These are phyloP conservation scores for Drosophila pullipes DNA, from an alignment of 2,888 invertebrate genomes.

Conservation along the genomic window DNA sequence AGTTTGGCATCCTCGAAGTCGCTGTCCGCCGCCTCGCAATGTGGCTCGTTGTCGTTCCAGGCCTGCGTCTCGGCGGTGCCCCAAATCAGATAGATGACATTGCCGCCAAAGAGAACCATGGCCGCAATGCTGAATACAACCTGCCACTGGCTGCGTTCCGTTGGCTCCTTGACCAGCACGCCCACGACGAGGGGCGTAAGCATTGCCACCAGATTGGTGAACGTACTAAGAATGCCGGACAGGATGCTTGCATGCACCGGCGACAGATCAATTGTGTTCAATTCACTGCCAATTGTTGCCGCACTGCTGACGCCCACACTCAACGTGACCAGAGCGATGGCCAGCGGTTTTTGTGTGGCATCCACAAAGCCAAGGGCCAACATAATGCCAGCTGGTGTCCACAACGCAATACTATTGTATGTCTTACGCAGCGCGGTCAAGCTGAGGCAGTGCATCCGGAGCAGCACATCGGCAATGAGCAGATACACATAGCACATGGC, in stretches of 20 bases:
- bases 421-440: slow-evolving; percentile 76
- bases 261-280: slow-evolving; percentile 88
- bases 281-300: slow-evolving; percentile 84
- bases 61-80: slow-evolving; percentile 89
- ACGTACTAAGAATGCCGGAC: slow-evolving; percentile 88
- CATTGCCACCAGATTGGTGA: slow-evolving; percentile 88
- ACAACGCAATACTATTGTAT: slow-evolving; percentile 82
- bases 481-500: slow-evolving; percentile 85
- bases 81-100: slow-evolving; percentile 89
- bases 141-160: slow-evolving; percentile 89
- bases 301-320: slow-evolving; percentile 86
- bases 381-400: slow-evolving; percentile 87
- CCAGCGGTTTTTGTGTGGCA: slow-evolving; percentile 82
- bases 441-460: slow-evolving; percentile 84
- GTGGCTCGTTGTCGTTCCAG: slow-evolving; percentile 87
- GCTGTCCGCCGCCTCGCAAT: slow-evolving; percentile 14
- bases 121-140: slow-evolving; percentile 90
- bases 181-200: slow-evolving; percentile 88
- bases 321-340: slow-evolving; percentile 86
- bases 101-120: slow-evolving; percentile 89
- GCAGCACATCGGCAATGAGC: slow-evolving; percentile 85
- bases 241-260: slow-evolving; percentile 89
- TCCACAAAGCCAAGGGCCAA: slow-evolving; percentile 86
- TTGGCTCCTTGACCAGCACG: slow-evolving; percentile 85
- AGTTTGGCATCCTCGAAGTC: slow-evolving; percentile 56